Base-by-base conservation (phyloP, 2,888 invertebrate genomes). In the Neocrepidodera transversa region DNA sequence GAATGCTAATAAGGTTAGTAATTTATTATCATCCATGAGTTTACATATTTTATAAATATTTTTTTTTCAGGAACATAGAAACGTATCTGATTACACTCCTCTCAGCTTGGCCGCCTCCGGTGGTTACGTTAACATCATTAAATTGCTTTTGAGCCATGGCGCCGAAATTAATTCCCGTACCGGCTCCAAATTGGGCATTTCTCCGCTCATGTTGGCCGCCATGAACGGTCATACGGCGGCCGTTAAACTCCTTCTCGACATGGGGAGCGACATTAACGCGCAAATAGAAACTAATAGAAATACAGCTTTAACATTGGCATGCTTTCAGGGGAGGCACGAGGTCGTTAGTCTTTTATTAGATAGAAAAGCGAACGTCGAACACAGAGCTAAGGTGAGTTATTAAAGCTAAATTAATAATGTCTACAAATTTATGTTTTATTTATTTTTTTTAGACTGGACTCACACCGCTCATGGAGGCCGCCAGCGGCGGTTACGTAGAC, bases 241-340 rank as follows among this genome's bases (percentile, higher is more conserved):
- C 38, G 98, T 98, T 40, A 92, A 94, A 74, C 82, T 98, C 63
- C 84, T 99, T 58, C 85, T 99, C 58, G 98, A 99, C 80, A 95
- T 95, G 88, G 98, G 98, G 67, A 96, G 96, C 73, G 99, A 99
- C 79, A 99, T 99, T 73, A 99, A 99, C 83, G 98, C 99, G 67
- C 96, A 96, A 84, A 99, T 99, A 72, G 99, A 99, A 83, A 99
- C 99, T 36, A 99, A 99, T 81, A 86, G 97, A 58, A 99, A 99
- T 81, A 99, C 99, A 18, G 99, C 99, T 20, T 85, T 99, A 69
- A 99, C 98, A 30, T 86, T 99, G 69, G 99, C 99, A 30, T 98
- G 98, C 82, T 98, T 99, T 82, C 98, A 98, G 87, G 98, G 99
- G 68, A 87, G 98, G 36, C 96, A 97, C 80, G 99, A 99, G 79